Percentiles rank a stretch among this genome's conserved stretches.
These are phyloP conservation scores for Nothura maculosa DNA, from an alignment of 2,797 vertebrate genomes.

Conservation along the genomic window DNA sequence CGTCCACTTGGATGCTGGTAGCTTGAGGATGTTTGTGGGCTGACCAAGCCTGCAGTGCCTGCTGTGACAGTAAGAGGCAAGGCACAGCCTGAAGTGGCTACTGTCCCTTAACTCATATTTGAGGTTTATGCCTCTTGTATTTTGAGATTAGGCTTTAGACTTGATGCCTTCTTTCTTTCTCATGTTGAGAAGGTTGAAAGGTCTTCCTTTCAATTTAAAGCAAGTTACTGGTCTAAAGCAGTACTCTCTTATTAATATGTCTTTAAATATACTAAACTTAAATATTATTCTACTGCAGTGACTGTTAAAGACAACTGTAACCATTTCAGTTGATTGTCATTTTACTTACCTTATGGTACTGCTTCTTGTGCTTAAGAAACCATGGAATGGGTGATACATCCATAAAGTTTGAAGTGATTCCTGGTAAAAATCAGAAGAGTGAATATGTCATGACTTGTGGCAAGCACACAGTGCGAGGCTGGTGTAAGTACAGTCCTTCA, in stretches of 20 bases:
- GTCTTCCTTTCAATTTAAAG: not conserved
- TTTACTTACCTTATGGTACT: not conserved
- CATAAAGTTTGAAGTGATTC: slow-evolving; percentile 99
- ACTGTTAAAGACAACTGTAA: not conserved
- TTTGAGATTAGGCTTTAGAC: not conserved
- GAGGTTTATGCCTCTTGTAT: not conserved
- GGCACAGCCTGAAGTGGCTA: not conserved
- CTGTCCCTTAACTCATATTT: rapidly evolving
- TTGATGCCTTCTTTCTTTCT: not conserved
- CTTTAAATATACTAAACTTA: not conserved
- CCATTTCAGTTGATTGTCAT: not conserved
- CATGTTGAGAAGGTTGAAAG: too few relatives aligned
- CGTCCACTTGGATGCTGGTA: not conserved
- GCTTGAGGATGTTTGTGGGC: rapidly evolving
- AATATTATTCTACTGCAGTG: not conserved
- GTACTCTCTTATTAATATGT: not conserved
- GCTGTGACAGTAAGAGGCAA: rapidly evolving
- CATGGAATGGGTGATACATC: slow-evolving; percentile 99
- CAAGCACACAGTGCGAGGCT: slow-evolving; percentile 97
- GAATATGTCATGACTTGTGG: slow-evolving; percentile 99
- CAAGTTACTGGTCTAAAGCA: not conserved
- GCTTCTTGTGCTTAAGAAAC: slow-evolving; percentile 87
- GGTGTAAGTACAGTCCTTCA: slow-evolving; percentile 90
- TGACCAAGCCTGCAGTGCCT: not conserved
- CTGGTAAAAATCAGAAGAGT: slow-evolving; percentile 99